phyloP scores from a whole-genome alignment of 2,797 vertebrate genomes.

The Scleropages formosus region DNA sequence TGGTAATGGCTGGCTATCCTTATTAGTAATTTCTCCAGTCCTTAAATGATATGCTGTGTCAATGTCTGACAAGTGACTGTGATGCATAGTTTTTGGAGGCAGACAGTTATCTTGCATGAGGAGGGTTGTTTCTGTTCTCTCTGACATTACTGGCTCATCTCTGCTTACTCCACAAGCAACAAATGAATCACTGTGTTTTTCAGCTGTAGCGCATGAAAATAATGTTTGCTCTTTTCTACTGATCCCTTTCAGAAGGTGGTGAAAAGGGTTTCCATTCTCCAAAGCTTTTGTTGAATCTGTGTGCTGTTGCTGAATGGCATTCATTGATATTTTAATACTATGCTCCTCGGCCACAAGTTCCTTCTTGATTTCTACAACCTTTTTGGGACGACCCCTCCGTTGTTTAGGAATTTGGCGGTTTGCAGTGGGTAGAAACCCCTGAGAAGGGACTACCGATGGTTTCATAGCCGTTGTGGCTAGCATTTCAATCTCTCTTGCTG shows the following conservation, averaged over 20 bases:
- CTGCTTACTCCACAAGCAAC: background rate
- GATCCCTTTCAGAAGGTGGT: slow-evolving; percentile 1
- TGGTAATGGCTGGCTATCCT: slow-evolving; percentile 23
- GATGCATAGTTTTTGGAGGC: slow-evolving; percentile 4
- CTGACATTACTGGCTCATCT: background rate
- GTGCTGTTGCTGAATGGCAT: background rate
- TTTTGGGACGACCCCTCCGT: slow-evolving; percentile 10
- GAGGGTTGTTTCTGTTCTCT: slow-evolving; percentile 4
- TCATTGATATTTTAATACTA: slow-evolving; percentile 6
- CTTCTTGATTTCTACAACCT: background rate
- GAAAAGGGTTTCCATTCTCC: slow-evolving; percentile 7
- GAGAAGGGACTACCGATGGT: background rate
- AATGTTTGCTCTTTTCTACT: background rate
- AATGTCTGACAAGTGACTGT: slow-evolving; percentile 16
- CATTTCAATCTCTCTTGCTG: slow-evolving; percentile 1
- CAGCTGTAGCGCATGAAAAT: background rate
- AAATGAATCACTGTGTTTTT: background rate
- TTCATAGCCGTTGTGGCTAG: background rate
- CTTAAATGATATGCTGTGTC: background rate
- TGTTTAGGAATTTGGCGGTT: slow-evolving; percentile 8
- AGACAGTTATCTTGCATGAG: slow-evolving; percentile 16
- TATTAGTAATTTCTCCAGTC: slow-evolving; percentile 38
- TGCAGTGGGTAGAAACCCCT: slow-evolving; percentile 1
- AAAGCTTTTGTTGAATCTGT: slow-evolving; percentile 11
- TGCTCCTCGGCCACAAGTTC: background rate